Conservation (phyloP, 2,113 vertebrate species). For the Clupea harengus region DNA sequence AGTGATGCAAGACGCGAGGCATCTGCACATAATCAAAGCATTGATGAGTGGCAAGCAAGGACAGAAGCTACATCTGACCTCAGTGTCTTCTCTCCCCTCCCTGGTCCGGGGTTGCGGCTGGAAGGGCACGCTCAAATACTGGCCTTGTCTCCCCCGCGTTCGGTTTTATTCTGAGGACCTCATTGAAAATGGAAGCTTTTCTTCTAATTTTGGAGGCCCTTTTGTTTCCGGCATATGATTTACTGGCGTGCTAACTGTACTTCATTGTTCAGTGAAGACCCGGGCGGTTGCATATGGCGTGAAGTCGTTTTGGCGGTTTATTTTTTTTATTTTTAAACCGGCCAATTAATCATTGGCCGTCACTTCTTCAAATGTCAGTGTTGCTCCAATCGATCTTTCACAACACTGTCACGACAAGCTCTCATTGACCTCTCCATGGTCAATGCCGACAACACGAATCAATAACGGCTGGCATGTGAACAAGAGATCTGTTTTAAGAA, state of each 20-base stretch:
- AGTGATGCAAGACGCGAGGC: constrained; percentile 61
- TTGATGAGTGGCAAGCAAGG: constrained; percentile 58
- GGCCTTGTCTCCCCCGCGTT: neutral
- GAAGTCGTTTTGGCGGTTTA: neutral
- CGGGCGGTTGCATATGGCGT: neutral
- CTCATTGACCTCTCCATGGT: neutral
- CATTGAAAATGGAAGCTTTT: neutral
- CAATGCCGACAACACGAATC: neutral
- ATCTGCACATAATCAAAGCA: constrained; percentile 72
- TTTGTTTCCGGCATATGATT: neutral
- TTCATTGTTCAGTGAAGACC: neutral
- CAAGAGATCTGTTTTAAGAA: neutral
- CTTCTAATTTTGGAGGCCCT: neutral
- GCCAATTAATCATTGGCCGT: neutral
- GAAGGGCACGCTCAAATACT: neutral
- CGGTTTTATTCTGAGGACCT: neutral
- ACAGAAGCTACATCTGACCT: neutral
- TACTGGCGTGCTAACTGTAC: neutral
- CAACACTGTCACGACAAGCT: neutral
- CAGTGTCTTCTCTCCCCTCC: neutral
- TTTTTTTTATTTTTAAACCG: neutral
- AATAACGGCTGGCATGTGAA: neutral
- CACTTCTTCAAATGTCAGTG: neutral
- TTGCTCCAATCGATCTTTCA: neutral
- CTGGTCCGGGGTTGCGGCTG: neutral